Evolutionary conservation across 2,888 invertebrate genomes (phyloP), one percentile per base, ranked within the genome.

Genomic region (Embidobia sp.): DNA sequence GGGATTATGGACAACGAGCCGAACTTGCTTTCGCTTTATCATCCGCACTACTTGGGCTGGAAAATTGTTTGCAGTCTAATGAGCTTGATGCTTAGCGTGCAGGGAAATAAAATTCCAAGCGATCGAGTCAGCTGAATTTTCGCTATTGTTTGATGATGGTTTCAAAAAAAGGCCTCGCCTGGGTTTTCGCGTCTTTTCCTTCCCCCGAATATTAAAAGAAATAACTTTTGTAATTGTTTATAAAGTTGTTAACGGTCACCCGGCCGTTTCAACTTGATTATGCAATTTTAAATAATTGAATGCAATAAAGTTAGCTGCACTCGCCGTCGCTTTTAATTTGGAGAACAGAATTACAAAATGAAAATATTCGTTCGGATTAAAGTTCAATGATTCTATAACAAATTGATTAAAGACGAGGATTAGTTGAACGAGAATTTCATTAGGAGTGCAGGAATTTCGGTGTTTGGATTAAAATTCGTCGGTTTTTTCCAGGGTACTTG

Each of bases 21-120:
- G 35, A 10, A 8, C 7, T 42, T 61, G n/a, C n/a, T n/a, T n/a
- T n/a, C n/a, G n/a, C n/a, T 53, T 61, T 57, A 33, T 19, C 42
- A 49, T 33, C 13, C 31, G 15, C 26, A 19, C 7, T 18, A 59
- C 22, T 42, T 33, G 35, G 15, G 10, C 22, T 40, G 31, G 55
- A 57, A 67, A 46, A 53, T 53, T 53, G 64, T 51, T 53, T 42
- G 42, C 33, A 49, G 49, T 63, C 49, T 49, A 63, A 63, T 49
- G 63, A 63, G 40, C 16, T 35, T 42, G 29, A 55, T 55, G 55
- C 27, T 55, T 27, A n/a, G n/a, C n/a, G n/a, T 26, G 35, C 22
- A 55, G 13, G n/a, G 13, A 44, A 57, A 42, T 42, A 40, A 57
- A 57, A 29, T 57, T 57, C n/a, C n/a, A n/a, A 57, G 11, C 19